These are phyloP conservation scores for Zootermopsis nevadensis DNA, from an alignment of 2,888 invertebrate genomes.

Conservation along the genomic window DNA sequence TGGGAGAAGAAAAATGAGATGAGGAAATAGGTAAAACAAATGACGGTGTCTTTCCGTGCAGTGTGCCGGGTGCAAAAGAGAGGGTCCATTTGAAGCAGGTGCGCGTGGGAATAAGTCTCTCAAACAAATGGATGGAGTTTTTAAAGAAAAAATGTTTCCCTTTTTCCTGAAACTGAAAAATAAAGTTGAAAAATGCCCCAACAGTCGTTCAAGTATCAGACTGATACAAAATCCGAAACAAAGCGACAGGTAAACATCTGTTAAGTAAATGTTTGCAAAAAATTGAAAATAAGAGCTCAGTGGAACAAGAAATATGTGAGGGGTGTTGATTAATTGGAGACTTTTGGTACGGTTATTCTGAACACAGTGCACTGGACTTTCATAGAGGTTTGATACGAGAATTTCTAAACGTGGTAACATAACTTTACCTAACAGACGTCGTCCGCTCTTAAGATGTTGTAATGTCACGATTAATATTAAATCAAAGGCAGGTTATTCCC, in stretches of 20 bases:
- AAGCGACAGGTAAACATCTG: not conserved
- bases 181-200: slow-evolving; percentile 22
- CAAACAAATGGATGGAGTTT: slow-evolving; percentile 46
- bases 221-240: not conserved
- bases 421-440: too few species aligned
- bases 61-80: slow-evolving; percentile 35
- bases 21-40: slow-evolving; percentile 52
- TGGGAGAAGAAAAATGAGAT: slow-evolving; percentile 50
- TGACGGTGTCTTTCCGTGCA: slow-evolving; percentile 43
- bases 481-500: too few species aligned
- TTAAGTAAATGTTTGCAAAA: not conserved
- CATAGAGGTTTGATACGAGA: too few species aligned
- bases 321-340: too few species aligned
- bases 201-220: slow-evolving; percentile 14
- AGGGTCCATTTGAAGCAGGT: slow-evolving; percentile 47
- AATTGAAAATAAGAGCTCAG: not conserved
- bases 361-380: too few species aligned
- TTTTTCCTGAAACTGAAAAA: not conserved
- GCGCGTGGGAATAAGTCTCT: slow-evolving; percentile 38
- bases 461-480: too few species aligned
- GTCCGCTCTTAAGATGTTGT: too few species aligned
- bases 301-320: too few species aligned
- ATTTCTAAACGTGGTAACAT: too few species aligned
- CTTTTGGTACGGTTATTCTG: too few species aligned
- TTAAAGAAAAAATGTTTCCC: slow-evolving; percentile 45